Base-by-base conservation (phyloP, 2,797 vertebrate species). In the Hemibagrus guttatus region DNA sequence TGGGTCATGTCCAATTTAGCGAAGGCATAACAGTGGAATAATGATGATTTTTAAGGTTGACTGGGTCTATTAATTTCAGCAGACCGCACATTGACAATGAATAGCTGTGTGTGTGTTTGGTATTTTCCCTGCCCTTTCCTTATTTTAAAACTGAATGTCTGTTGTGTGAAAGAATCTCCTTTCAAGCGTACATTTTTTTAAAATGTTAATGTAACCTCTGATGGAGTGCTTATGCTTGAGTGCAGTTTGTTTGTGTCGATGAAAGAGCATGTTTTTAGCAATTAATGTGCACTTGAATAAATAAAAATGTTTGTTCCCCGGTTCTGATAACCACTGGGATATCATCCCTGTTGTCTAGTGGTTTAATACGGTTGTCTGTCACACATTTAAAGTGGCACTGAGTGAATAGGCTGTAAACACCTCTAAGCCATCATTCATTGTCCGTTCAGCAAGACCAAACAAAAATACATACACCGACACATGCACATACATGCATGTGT, bases 371-470 rank as follows among this genome's bases (percentile, higher is more conserved):
- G 39, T 42, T 35, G 31, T 82, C 31, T 83, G 83, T 52, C 49
- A 39, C 49, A 83, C 59, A 82, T 85, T 85, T 87, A 76, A 54
- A 81, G 42, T 85, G 87, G 23, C 26, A 42, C 19, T 46, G 46
- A 75, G 56, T 88, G 80, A 63, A 87, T 64, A 23, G 85, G 66
- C 83, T 85, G 64, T 86, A 87, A 89, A 89, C 88, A 81, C 84
- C 52, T 85, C 58, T 21, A 49, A 80, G 86, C 75, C 76, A 80
- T 84, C 81, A 84, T n/a, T 85, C 84, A 86, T 61, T 80, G 83
- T 81, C 88, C 90, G 84, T 72, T 49, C 54, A 75, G 71, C 76
- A 86, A 87, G 87, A 88, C 82, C 78, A 85, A 89, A 86, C 87
- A 84, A 88, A 91, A 91, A 88, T 88, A 86, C 84, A 78, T 54